Evolutionary conservation across 2,113 vertebrate species (phyloP), one percentile per base, ranked within the genome.

Genomic region (Neofelis nebulosa): DNA sequence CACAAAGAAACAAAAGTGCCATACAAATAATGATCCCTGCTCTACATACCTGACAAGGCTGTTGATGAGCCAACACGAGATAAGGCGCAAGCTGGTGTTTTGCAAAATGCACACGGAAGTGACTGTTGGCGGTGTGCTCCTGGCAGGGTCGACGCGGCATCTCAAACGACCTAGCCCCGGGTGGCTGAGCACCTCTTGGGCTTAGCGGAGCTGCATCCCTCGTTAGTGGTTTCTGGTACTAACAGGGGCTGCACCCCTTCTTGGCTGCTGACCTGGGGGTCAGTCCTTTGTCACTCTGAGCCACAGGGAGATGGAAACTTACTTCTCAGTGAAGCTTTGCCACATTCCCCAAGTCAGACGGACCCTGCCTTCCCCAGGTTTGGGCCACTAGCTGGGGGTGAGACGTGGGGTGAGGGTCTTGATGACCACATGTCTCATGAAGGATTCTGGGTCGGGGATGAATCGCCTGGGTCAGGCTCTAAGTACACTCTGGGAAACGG

Each of bases 261-360:
- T 81, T 6, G 25, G 80, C 84, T 45, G 18, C 68, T 92, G 94
- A 96, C 92, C 66, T 38, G 87, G 96, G 18, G 97, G 97, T 98
- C 98, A 98, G 97, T 96, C 94, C 96, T 98, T 98, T 98, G 98
- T 98, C 98, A 98, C 94, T 98, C 97, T 97, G 97, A 98, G 96
- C 96, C 92, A 63, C 95, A 97, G 97, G 95, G 98, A 98, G 82
- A 93, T 96, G 96, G 96, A 98, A 98, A 98, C 97, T 92, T 96
- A 95, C 96, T 98, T 95, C 97, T 98, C 94, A 86, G 29, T 2
- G 18, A 98, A 98, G 97, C 97, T 99, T 98, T 98, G 96, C 94
- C 96, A 97, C 98, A 98, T 96, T 98, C 96, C 93, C 92, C 2
- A 38, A 97, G 97, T 98, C 94, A 92, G 95, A 97, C 65, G 97